These are phyloP conservation scores for Bambusicola thoracicus DNA, from an alignment of 2,113 vertebrate species.

Conservation along the genomic window DNA sequence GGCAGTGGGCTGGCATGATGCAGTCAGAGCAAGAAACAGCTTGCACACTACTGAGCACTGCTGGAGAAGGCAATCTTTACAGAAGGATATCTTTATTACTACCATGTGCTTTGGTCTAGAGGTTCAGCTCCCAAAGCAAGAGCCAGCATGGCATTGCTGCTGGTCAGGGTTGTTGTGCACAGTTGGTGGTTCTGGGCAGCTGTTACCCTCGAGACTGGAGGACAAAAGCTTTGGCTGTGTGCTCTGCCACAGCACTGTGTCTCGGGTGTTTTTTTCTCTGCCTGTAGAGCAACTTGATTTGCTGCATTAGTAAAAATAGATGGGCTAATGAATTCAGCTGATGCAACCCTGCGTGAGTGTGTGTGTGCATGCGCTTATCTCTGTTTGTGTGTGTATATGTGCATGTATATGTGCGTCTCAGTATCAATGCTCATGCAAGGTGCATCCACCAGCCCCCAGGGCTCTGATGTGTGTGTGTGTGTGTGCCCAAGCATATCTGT, in stretches of 20 bases:
- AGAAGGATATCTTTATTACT: background rate
- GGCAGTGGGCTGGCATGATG: background rate
- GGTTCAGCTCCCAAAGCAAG: background rate
- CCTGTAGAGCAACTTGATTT: conserved; percentile 59
- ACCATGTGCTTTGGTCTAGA: background rate
- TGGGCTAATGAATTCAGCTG: conserved; percentile 67
- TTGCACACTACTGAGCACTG: rapidly evolving
- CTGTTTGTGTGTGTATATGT: background rate
- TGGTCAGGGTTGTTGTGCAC: rapidly evolving
- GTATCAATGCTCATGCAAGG: rapidly evolving
- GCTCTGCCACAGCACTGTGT: background rate
- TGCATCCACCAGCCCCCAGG: background rate
- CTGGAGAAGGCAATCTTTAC: background rate
- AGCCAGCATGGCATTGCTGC: background rate
- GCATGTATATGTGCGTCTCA: background rate
- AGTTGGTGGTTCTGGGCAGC: background rate
- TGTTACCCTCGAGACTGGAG: background rate
- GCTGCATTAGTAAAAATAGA: conserved; percentile 69
- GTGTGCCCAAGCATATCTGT: background rate
- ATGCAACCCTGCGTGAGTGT: conserved; percentile 45
- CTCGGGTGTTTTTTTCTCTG: conserved; percentile 6
- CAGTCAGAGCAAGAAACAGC: background rate
- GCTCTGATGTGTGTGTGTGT: background rate
- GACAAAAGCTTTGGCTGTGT: conserved; percentile 19
- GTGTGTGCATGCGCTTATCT: background rate